A percentile compares a stretch with the other conserved stretches of the same genome.
phyloP scores from a whole-genome alignment of 2,113 vertebrate genomes.

The Corythornis madagascariensis region DNA sequence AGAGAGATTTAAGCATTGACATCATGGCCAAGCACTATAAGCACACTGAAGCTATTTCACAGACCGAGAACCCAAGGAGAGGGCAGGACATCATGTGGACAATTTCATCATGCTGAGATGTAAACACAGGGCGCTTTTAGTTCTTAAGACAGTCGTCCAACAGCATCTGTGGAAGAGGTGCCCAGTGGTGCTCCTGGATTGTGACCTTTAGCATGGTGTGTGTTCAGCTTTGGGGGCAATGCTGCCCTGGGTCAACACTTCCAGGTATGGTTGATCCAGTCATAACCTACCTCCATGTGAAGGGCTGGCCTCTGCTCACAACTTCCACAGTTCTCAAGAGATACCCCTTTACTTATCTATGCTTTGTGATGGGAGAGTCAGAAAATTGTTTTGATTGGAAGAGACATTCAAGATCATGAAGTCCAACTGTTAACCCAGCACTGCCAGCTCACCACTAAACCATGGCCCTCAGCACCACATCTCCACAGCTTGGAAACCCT shows the following conservation, averaged over 20 bases:
- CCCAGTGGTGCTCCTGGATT: neutral
- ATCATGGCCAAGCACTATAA: neutral
- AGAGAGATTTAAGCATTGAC: neutral
- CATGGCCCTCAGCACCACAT: neutral
- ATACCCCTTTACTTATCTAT: neutral
- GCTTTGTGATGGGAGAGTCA: neutral
- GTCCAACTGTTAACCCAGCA: neutral
- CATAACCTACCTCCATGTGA: neutral
- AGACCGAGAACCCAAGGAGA: neutral
- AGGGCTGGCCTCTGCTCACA: neutral
- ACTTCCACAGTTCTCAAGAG: neutral
- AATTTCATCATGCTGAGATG: neutral
- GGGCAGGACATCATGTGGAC: neutral
- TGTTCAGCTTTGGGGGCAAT: rapidly evolving
- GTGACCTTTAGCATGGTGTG: neutral
- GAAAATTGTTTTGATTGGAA: neutral
- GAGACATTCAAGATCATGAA: neutral
- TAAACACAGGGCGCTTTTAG: neutral
- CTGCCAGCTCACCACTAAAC: neutral
- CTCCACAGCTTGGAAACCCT: neutral
- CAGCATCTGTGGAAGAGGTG: neutral
- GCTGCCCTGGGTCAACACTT: neutral
- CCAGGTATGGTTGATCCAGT: neutral
- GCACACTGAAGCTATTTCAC: neutral
- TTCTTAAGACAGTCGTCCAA: neutral